phyloP scores from a whole-genome alignment of 2,113 vertebrate genomes.

The Ondatra zibethicus region DNA sequence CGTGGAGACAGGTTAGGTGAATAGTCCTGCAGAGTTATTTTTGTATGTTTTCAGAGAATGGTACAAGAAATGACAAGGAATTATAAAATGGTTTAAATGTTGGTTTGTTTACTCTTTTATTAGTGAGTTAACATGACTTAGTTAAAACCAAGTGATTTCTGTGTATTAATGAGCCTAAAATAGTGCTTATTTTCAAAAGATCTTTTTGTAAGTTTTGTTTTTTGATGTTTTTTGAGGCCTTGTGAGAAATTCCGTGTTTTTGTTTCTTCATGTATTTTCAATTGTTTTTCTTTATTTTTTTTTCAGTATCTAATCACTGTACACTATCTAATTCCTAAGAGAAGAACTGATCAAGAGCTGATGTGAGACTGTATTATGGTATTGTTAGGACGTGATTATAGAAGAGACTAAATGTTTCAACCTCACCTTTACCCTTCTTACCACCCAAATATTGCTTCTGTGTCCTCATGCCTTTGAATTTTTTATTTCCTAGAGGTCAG shows the following conservation, averaged over 20 bases:
- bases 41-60: constrained; percentile 91
- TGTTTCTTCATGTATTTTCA: constrained; percentile 76
- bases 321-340: constrained; percentile 72
- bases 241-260: constrained; percentile 78
- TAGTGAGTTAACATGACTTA: constrained; percentile 84
- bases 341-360: constrained; percentile 74
- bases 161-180: constrained; percentile 84
- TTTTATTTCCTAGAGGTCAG: constrained; percentile 43
- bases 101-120: constrained; percentile 89
- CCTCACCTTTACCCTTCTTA: constrained; percentile 65
- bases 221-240: constrained; percentile 81
- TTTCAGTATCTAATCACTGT: constrained; percentile 78
- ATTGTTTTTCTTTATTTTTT: constrained; percentile 81
- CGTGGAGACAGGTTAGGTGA: constrained; percentile 85
- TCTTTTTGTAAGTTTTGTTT: constrained; percentile 88
- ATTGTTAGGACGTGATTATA: constrained; percentile 72
- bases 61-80: constrained; percentile 86
- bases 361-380: constrained; percentile 69
- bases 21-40: constrained; percentile 93
- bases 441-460: constrained; percentile 51
- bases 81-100: constrained; percentile 88
- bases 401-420: constrained; percentile 65
- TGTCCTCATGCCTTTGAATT: constrained; percentile 63
- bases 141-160: constrained; percentile 84
- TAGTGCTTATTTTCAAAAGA: constrained; percentile 83